Conservation (phyloP, 2,113 vertebrate genomes). For the Neogale vison region DNA sequence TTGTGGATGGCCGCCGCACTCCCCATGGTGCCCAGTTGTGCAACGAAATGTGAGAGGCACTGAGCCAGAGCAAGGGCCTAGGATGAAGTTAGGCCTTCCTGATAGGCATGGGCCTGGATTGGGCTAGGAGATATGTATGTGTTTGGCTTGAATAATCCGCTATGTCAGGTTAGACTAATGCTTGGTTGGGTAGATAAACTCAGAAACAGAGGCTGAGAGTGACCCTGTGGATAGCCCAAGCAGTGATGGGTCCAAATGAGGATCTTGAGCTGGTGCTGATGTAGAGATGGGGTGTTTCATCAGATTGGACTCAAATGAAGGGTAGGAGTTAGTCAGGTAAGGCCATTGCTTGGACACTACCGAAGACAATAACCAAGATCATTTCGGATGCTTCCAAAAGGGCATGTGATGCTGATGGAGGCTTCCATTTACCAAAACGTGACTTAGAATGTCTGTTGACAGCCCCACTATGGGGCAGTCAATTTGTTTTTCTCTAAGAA, state of each 20-base stretch:
- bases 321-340: neutral
- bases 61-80: neutral
- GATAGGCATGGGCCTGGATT: neutral
- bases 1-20: conserved; percentile 65
- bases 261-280: neutral
- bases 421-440: neutral
- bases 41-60: conserved; percentile 42
- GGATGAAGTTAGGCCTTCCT: neutral
- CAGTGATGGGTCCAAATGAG: neutral
- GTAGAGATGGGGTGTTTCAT: neutral
- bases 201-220: neutral
- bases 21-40: conserved; percentile 56
- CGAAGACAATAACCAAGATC: neutral
- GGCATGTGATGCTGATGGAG: neutral
- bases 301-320: neutral
- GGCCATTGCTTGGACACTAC: neutral
- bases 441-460: neutral
- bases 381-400: neutral
- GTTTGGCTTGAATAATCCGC: neutral
- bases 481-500: neutral
- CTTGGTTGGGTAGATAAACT: neutral
- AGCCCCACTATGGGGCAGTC: neutral
- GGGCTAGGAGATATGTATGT: neutral
- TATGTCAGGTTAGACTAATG: neutral
- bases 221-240: neutral